Percentiles rank a stretch among this genome's conserved stretches.
phyloP scores from a whole-genome alignment of 2,888 invertebrate species.

The Tholera decimalis region DNA sequence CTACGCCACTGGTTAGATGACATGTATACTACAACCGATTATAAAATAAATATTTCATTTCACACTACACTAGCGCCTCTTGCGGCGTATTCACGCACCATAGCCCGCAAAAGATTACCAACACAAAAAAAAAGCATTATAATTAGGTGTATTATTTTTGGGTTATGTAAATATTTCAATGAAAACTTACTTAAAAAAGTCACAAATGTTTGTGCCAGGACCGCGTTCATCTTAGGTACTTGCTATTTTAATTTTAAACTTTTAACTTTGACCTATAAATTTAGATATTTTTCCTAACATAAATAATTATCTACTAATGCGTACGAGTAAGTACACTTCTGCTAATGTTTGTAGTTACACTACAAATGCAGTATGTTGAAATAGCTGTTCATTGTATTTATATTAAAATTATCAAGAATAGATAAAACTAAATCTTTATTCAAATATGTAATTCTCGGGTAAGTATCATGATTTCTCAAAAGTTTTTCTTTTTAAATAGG shows the following conservation, averaged over 20 bases:
- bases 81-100: too few species aligned
- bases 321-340: conserved; percentile 7
- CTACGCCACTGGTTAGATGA: too few species aligned
- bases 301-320: too few species aligned
- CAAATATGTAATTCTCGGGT: conserved; percentile 30
- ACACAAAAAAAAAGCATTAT: too few species aligned
- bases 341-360: conserved; percentile 4
- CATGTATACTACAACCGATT: too few species aligned
- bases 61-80: too few species aligned
- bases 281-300: too few species aligned
- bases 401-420: conserved; percentile 42
- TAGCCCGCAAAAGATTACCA: too few species aligned
- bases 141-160: too few species aligned
- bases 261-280: too few species aligned
- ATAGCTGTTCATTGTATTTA: conserved; percentile 39
- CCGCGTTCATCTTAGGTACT: conserved; percentile 58
- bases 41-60: too few species aligned
- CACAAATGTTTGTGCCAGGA: conserved; percentile 53
- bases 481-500: neutral
- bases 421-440: conserved; percentile 51
- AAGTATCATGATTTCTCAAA: neutral
- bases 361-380: conserved; percentile 6
- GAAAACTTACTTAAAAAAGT: conserved; percentile 65
- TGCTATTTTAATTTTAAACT: neutral
- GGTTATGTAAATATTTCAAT: too few species aligned